These are phyloP conservation scores for Andrena marginata DNA, from an alignment of 2,888 invertebrate species.

Conservation along the genomic window DNA sequence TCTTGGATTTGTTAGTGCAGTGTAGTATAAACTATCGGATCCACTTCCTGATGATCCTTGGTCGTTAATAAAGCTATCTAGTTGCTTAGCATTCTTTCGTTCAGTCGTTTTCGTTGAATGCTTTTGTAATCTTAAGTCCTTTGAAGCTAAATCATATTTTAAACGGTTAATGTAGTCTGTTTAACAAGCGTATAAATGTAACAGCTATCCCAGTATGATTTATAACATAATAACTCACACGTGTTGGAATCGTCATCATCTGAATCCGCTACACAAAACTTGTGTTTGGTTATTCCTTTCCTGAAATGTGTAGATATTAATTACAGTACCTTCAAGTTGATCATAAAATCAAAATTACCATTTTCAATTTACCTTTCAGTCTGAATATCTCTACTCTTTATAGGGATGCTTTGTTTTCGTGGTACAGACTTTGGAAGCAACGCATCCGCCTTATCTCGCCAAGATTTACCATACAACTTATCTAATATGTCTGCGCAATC, in stretches of 20 bases:
- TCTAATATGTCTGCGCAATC: conserved; percentile 83
- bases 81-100: conserved; percentile 41
- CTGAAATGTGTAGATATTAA: conserved; percentile 60
- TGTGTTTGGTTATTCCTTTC: conserved; percentile 62
- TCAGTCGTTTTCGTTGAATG: conserved; percentile 55
- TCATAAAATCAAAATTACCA: conserved; percentile 2
- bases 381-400: conserved; percentile 73
- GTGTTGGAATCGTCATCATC: conserved; percentile 66
- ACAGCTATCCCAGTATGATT: neutral
- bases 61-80: conserved; percentile 79
- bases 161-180: neutral
- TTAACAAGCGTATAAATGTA: neutral
- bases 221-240: conserved; percentile 64
- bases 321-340: conserved; percentile 12
- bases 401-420: conserved; percentile 61
- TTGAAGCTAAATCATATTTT: conserved; percentile 50
- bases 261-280: conserved; percentile 57
- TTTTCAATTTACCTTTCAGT: conserved; percentile 75
- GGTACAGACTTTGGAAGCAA: conserved; percentile 75
- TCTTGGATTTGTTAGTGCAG: conserved; percentile 78
- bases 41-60: conserved; percentile 72
- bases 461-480: conserved; percentile 87
- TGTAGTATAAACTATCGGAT: conserved; percentile 79
- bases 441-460: conserved; percentile 85
- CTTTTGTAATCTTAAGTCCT: conserved; percentile 43